phyloP scores from a whole-genome alignment of 2,888 invertebrate species.

The Cantharis flavilabris region DNA sequence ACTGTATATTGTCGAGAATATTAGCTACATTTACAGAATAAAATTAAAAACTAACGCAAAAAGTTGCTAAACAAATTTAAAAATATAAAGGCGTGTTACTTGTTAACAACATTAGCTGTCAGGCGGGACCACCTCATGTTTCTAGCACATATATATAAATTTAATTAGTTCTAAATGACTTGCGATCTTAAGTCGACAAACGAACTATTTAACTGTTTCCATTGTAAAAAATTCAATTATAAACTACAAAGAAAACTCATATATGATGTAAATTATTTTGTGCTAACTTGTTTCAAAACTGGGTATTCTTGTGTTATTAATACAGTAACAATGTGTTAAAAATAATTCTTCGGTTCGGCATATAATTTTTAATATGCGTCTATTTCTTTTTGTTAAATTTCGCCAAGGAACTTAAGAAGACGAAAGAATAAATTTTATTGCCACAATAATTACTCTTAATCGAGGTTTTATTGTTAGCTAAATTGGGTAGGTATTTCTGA shows the following conservation, averaged over 20 bases:
- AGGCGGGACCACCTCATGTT: constrained; percentile 41
- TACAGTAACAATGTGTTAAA: not conserved
- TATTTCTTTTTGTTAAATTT: not conserved
- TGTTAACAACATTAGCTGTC: constrained; percentile 38
- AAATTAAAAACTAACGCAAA: not conserved
- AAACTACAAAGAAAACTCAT: constrained; percentile 44
- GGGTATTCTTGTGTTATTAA: not conserved
- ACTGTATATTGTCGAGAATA: not conserved
- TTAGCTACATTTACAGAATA: not conserved
- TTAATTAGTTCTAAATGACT: constrained; percentile 55
- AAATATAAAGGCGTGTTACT: constrained; percentile 34
- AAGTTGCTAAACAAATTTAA: not conserved
- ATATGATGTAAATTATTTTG: constrained; percentile 20
- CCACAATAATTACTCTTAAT: not conserved
- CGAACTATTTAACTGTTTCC: constrained; percentile 51
- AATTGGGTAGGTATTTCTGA: not conserved
- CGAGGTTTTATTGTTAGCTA: not conserved
- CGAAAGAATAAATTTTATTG: not conserved
- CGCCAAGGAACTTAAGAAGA: not conserved
- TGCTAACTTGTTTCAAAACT: not conserved
- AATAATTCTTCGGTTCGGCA: not conserved
- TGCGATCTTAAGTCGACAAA: constrained; percentile 48
- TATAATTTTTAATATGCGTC: not conserved
- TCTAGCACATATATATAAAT: constrained; percentile 49
- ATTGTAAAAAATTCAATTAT: constrained; percentile 54